Percentiles rank a stretch among this genome's conserved stretches.
phyloP scores from a whole-genome alignment of 1,140 invertebrate genomes.

The Saccostrea echinata region DNA sequence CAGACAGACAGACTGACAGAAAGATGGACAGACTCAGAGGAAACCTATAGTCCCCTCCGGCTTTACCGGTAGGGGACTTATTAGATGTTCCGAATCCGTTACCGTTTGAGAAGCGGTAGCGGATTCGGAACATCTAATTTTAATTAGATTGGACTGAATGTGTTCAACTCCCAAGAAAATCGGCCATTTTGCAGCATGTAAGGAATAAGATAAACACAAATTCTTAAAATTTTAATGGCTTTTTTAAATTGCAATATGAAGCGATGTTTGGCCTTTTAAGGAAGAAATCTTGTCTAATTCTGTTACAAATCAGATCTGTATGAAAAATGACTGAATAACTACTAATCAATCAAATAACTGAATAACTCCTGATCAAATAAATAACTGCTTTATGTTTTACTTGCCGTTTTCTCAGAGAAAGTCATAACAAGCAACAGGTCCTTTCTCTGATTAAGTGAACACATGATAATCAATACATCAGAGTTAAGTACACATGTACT shows the following conservation, averaged over 20 bases:
- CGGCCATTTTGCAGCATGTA: too few species aligned
- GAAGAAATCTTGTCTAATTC: not conserved
- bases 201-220: not conserved
- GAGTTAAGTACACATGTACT: not conserved
- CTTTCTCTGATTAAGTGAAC: slow-evolving; percentile 24
- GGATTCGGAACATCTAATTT: too few species aligned
- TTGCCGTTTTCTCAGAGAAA: not conserved
- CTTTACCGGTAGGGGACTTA: too few species aligned
- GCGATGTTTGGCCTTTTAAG: not conserved
- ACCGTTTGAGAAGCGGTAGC: too few species aligned
- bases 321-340: slow-evolving; percentile 7
- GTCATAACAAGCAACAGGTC: not conserved
- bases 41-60: too few species aligned
- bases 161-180: too few species aligned
- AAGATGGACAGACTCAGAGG: too few species aligned
- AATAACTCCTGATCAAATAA: not conserved
- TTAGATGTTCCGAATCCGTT: too few species aligned
- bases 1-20: too few species aligned
- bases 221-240: not conserved
- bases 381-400: not conserved
- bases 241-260: slow-evolving; percentile 24
- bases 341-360: not conserved
- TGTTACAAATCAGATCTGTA: not conserved
- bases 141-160: too few species aligned
- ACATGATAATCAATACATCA: not conserved